Base-by-base conservation (phyloP, 2,888 invertebrate species). In the Balanococcus diminutus region DNA sequence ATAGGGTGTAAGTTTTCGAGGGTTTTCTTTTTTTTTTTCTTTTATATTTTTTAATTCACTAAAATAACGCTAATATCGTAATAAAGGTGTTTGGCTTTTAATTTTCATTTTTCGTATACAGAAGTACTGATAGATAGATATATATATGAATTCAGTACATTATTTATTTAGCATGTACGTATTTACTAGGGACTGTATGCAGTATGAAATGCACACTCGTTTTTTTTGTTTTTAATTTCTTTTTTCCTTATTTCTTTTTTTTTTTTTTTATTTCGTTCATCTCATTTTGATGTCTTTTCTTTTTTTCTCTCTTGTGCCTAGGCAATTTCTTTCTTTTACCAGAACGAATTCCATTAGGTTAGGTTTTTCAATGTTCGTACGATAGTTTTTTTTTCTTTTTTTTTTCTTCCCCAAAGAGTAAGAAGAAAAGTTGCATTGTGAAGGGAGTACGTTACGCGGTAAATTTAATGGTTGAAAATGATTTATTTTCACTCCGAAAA, bases 61-160 rank as follows among this genome's bases (percentile, higher is more conserved):
- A 61, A 56, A 56, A 84, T 84, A 84, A 84, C 72, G 84, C 84
- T 84, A 84, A 84, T 84, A 61, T 83, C 75, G 75, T 79, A 79
- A 79, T 79, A 61, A 72, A 42, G 84, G 84, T 67, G 67, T 84
- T 84, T 72, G 84, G 84, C 67, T 84, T 84, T 28, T 84, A 39
- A 72, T 84, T 84, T 84, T 72, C 61, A 16, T 83, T 32, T 67
- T 84, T 72, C 31, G 22, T 56, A 31, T 67, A 56, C n/a, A n/a
- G n/a, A n/a, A n/a, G 28, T 84, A 84, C 84, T 84, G 84, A 84
- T 79, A 22, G 39, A 31, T 56, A 56, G 8, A 22, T 56, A 51
- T 84, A 42, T 83, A 32, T 83, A 46, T 46, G 61, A 39, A 67
- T 67, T 84, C 84, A 42, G 84, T 84, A 84, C 31, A 84, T 32